Evolutionary conservation across 1,140 invertebrate genomes (phyloP).

Genomic region (roundworm (Caenorhabditis elegans)): WBcel235 BX284604.4:11334001-11334500

Average conservation of each 20-base stretch:
- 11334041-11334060: conserved; percentile 56
- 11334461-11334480: conserved; percentile 52
- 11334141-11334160: conserved; percentile 48
- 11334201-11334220: conserved; percentile 55
- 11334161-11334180: not conserved
- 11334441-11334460: conserved; percentile 53
- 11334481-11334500: conserved; percentile 59
- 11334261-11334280: conserved; percentile 3
- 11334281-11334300: conserved; percentile 40
- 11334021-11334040: conserved; percentile 55
- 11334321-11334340: not conserved
- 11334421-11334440: conserved; percentile 50
- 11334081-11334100: conserved; percentile 57
- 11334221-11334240: not conserved
- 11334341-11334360: not conserved
- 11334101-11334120: conserved; percentile 53
- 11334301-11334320: conserved; percentile 52
- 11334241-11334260: not conserved
- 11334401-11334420: conserved; percentile 50
- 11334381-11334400: conserved; percentile 54
- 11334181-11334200: not conserved
- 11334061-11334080: conserved; percentile 58
- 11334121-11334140: conserved; percentile 53
- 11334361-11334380: conserved; percentile 54
- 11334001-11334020: conserved; percentile 15